phyloP scores from a whole-genome alignment of 2,797 vertebrate genomes.

The Lacerta viridis region DNA sequence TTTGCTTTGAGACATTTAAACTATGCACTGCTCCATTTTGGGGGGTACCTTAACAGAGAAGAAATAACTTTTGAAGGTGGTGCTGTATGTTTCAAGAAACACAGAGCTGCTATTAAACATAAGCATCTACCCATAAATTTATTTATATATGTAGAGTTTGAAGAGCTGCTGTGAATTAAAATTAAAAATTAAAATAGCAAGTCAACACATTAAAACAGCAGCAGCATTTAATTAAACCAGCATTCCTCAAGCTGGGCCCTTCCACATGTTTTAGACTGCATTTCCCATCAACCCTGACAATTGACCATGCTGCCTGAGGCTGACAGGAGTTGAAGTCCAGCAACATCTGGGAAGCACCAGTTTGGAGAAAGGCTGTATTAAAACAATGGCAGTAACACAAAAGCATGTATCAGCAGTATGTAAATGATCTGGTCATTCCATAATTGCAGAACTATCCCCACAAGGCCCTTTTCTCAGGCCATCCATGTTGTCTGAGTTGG shows the following conservation, averaged over 20 bases:
- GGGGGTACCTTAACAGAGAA: not conserved
- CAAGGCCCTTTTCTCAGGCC: too few relatives aligned
- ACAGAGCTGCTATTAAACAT: not conserved
- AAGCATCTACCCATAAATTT: not conserved
- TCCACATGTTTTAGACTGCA: not conserved
- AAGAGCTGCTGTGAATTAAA: not conserved
- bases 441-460: too few relatives aligned
- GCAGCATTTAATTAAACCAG: not conserved
- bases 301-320: not conserved
- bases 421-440: too few relatives aligned
- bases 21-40: not conserved
- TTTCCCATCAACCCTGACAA: not conserved
- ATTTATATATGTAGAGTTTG: not conserved
- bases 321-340: not conserved
- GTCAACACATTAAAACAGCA: not conserved
- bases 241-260: not conserved
- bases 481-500: too few relatives aligned
- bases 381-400: too few relatives aligned
- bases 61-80: not conserved
- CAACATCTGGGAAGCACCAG: not conserved
- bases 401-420: too few relatives aligned
- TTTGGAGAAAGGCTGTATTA: not conserved
- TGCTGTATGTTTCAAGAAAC: not conserved
- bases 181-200: not conserved
- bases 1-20: slow-evolving; percentile 9